These are phyloP conservation scores for Acanthococcus lagerstroemiae DNA, from an alignment of 2,888 invertebrate species.

Conservation along the genomic window DNA sequence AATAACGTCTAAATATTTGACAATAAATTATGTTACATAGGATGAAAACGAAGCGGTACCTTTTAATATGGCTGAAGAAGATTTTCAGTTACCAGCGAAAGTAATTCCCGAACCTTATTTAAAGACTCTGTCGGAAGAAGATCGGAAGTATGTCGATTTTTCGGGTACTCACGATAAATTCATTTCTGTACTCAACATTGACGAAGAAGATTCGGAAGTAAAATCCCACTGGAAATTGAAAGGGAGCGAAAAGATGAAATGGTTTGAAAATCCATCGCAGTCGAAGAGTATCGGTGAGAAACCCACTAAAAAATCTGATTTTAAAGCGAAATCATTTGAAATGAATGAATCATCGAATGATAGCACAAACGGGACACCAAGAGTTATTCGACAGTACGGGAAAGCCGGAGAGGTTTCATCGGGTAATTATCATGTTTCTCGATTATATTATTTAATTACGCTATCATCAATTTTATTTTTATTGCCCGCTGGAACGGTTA, in stretches of 20 bases:
- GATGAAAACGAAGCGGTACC: constrained; percentile 8
- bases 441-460: too few relatives aligned
- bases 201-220: constrained; percentile 9
- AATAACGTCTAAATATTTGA: neutral
- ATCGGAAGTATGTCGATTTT: constrained; percentile 10
- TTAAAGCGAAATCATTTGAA: neutral
- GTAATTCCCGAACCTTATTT: constrained; percentile 3
- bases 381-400: constrained; percentile 17
- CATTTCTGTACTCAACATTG: neutral
- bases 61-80: constrained; percentile 9
- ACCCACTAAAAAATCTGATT: neutral
- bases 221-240: constrained; percentile 16
- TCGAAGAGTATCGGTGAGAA: neutral
- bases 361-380: neutral
- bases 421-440: neutral
- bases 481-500: neutral
- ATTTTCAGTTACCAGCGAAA: constrained; percentile 10
- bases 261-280: constrained; percentile 9
- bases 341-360: neutral
- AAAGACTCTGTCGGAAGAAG: constrained; percentile 15
- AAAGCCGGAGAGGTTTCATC: constrained; percentile 23
- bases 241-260: constrained; percentile 21
- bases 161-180: constrained; percentile 1
- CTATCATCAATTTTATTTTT: neutral
- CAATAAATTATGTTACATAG: neutral